Evolutionary conservation across 2,797 vertebrate species (phyloP).

Genomic region (Morelia viridis): DNA sequence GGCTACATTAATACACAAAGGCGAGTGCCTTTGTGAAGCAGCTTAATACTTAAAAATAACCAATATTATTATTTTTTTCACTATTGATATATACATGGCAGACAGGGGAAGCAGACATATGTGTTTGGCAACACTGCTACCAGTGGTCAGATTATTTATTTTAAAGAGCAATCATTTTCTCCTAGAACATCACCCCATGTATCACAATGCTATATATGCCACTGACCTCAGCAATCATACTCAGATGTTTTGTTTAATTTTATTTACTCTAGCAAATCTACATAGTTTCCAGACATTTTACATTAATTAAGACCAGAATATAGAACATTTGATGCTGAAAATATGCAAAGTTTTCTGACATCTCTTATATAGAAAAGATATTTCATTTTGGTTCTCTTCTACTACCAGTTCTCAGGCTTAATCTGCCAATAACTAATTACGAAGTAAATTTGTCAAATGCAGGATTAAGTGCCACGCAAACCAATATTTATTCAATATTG

Average conservation of each 20-base stretch:
- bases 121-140: neutral
- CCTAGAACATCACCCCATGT: neutral
- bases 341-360: neutral
- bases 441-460: neutral
- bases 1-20: neutral
- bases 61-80: neutral
- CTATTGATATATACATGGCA: neutral
- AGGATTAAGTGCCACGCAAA: neutral
- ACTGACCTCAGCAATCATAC: neutral
- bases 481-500: neutral
- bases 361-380: neutral
- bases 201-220: neutral
- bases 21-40: neutral
- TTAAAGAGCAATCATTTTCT: neutral
- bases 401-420: neutral
- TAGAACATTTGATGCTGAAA: neutral
- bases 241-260: neutral
- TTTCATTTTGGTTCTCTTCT: constrained; percentile 3
- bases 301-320: neutral
- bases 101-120: neutral
- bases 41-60: neutral
- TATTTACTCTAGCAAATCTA: neutral
- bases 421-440: neutral
- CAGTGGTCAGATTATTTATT: neutral
- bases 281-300: neutral